These are phyloP conservation scores for Tinea semifulvella DNA, from an alignment of 2,888 invertebrate genomes.

Conservation along the genomic window DNA sequence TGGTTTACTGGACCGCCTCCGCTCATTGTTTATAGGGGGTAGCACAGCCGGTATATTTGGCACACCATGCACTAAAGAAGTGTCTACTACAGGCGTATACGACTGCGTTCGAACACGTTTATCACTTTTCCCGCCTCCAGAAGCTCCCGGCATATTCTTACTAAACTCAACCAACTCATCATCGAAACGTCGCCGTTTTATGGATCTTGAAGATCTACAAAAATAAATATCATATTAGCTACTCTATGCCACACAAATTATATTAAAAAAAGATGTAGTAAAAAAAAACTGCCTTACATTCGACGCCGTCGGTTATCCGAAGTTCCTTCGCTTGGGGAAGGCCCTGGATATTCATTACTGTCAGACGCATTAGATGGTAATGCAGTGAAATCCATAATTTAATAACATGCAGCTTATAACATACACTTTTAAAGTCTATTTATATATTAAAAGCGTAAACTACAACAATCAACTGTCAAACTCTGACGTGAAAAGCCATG, in stretches of 20 bases:
- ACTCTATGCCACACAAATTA: neutral
- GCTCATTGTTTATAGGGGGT: constrained; percentile 32
- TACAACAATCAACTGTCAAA: no score
- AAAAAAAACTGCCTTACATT: constrained; percentile 30
- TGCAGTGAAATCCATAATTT: constrained; percentile 51
- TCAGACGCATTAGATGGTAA: constrained; percentile 51
- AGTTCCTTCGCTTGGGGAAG: constrained; percentile 39
- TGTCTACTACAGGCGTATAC: constrained; percentile 60
- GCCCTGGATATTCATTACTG: constrained; percentile 42
- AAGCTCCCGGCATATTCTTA: constrained; percentile 71
- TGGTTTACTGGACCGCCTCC: constrained; percentile 47
- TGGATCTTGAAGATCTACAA: constrained; percentile 89
- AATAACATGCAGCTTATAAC: no score
- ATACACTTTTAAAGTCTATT: no score
- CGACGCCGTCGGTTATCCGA: constrained; percentile 58
- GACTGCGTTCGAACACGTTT: constrained; percentile 59
- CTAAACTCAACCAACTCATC: constrained; percentile 97
- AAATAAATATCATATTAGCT: constrained; percentile 5
- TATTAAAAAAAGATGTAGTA: neutral
- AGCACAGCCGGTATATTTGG: constrained; percentile 26
- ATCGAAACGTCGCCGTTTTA: constrained; percentile 95
- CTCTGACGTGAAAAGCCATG: no score
- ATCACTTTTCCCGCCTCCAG: constrained; percentile 50
- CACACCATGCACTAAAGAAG: constrained; percentile 30
- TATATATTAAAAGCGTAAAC: no score